Evolutionary conservation across 64 coral and sea anemone genomes (phyloP).

Genomic region (Dendrophyllia cribrosa): DNA sequence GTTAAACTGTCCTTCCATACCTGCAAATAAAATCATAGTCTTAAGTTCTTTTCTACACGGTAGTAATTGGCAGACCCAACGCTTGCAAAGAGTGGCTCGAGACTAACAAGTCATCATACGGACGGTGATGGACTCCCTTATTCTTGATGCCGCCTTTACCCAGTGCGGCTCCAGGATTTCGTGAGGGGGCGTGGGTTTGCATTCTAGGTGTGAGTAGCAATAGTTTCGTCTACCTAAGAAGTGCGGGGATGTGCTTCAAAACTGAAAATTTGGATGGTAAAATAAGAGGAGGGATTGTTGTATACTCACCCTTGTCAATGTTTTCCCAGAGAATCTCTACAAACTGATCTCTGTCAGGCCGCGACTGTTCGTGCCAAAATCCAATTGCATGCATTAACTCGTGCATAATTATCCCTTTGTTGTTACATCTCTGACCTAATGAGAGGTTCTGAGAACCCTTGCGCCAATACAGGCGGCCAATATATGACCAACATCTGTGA

Average conservation of each 20-base stretch:
- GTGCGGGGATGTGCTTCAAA: no score
- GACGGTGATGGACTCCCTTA: no score
- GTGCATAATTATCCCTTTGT: conserved; percentile 87
- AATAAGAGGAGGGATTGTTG: no score
- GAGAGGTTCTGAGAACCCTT: conserved; percentile 74
- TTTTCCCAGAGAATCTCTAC: conserved; percentile 92
- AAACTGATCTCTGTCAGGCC: conserved; percentile 79
- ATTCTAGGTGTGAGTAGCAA: no score
- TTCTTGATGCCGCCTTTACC: no score
- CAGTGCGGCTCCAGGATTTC: no score
- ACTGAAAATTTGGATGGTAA: no score
- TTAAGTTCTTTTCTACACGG: not conserved
- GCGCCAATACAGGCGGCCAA: conserved; percentile 82
- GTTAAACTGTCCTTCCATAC: conserved; percentile 85
- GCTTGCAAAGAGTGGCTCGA: no score
- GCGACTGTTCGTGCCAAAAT: conserved; percentile 89
- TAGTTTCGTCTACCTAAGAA: no score
- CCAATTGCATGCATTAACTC: conserved; percentile 92
- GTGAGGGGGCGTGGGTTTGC: no score
- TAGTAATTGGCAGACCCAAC: no score
- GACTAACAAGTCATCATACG: no score
- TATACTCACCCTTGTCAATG: conserved; percentile 61
- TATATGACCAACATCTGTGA: conserved; percentile 89
- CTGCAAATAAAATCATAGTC: conserved; percentile 16
- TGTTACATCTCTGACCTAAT: conserved; percentile 77